A percentile compares a stretch with the other conserved stretches of the same genome.
Conservation (phyloP, 2,888 invertebrate genomes). For the Ectemnius cavifrons region DNA sequence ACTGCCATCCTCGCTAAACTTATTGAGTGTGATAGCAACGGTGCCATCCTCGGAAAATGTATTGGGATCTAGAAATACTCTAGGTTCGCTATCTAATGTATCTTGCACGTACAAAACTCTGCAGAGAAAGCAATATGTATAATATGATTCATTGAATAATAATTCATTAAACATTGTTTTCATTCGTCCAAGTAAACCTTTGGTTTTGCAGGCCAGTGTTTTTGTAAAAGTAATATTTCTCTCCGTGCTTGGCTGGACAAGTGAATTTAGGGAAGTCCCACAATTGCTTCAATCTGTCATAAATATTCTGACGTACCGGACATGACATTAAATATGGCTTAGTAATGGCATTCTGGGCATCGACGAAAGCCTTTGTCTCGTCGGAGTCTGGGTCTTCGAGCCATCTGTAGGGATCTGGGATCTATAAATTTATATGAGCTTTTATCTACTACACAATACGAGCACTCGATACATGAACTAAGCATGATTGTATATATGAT, state of each 20-base stretch:
- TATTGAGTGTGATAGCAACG: slow-evolving; percentile 85
- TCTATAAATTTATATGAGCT: slow-evolving; percentile 78
- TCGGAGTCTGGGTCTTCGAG: slow-evolving; percentile 96
- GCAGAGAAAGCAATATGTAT: slow-evolving; percentile 57
- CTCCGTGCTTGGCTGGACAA: slow-evolving; percentile 90
- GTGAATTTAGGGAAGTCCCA: slow-evolving; percentile 99
- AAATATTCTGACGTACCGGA: slow-evolving; percentile 85
- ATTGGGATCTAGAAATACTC: slow-evolving; percentile 97
- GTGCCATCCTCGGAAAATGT: slow-evolving; percentile 94
- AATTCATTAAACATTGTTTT: neutral
- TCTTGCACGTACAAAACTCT: slow-evolving; percentile 96
- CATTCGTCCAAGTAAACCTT: slow-evolving; percentile 80
- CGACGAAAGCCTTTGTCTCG: slow-evolving; percentile 94
- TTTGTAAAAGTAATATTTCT: slow-evolving; percentile 93
- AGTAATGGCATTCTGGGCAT: slow-evolving; percentile 93
- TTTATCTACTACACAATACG: neutral
- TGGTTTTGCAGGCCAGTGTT: slow-evolving; percentile 99
- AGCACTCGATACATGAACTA: no score
- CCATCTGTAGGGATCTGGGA: slow-evolving; percentile 96
- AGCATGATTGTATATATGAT: no score
- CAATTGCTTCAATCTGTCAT: slow-evolving; percentile 89
- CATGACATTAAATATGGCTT: slow-evolving; percentile 90
- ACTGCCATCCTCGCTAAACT: slow-evolving; percentile 94
- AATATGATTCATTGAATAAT: slow-evolving; percentile 45
- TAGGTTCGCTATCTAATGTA: slow-evolving; percentile 85